A percentile compares a stretch with the other conserved stretches of the same genome.
Evolutionary conservation across 1,140 invertebrate genomes (phyloP).

Genomic region (Harlomillsia oculata): DNA sequence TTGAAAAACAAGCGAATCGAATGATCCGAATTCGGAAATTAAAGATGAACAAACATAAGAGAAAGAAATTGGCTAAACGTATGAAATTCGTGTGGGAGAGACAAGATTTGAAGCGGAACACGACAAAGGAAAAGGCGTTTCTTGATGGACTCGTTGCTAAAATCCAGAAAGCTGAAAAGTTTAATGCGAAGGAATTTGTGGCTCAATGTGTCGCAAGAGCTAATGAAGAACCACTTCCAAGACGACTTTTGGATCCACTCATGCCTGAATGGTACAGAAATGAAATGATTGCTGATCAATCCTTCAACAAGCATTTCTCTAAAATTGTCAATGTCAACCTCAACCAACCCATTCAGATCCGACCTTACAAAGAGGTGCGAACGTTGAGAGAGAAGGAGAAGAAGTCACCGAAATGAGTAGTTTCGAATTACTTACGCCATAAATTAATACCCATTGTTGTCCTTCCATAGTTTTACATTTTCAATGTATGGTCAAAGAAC

Average conservation of each 20-base stretch:
- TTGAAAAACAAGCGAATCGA: constrained; percentile 57
- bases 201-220: constrained; percentile 50
- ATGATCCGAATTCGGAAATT: constrained; percentile 64
- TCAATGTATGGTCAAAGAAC: too few relatives aligned
- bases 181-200: constrained; percentile 64
- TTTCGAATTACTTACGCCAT: background rate
- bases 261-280: constrained; percentile 55
- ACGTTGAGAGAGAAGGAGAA: background rate
- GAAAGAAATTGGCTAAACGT: constrained; percentile 63
- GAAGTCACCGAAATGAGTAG: background rate
- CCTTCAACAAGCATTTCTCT: constrained; percentile 1
- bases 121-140: constrained; percentile 64
- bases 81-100: constrained; percentile 67
- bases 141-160: constrained; percentile 56
- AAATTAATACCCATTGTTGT: too few relatives aligned
- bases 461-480: too few relatives aligned
- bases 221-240: constrained; percentile 53
- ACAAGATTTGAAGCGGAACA: constrained; percentile 52
- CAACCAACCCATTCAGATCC: constrained; percentile 6
- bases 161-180: constrained; percentile 60
- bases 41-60: constrained; percentile 80
- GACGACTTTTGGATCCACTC: constrained; percentile 52
- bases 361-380: background rate
- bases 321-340: constrained; percentile 19
- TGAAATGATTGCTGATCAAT: constrained; percentile 38